Evolutionary conservation across 1,140 invertebrate species (phyloP).

Genomic region (Drosophila saltans): DNA sequence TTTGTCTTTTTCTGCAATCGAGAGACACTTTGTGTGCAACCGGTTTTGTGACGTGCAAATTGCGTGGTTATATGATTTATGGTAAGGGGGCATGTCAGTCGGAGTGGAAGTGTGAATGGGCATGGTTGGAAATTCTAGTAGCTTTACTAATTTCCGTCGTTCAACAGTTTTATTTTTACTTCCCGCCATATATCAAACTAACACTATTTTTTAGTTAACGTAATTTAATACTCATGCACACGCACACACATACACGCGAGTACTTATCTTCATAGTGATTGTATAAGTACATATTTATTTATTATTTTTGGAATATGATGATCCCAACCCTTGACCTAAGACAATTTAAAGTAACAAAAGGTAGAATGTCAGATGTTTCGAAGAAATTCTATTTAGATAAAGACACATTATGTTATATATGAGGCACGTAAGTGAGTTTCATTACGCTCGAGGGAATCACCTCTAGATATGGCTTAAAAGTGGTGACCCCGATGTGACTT

Average conservation of each 20-base stretch:
- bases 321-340: background rate
- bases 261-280: background rate
- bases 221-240: background rate
- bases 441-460: too few relatives aligned
- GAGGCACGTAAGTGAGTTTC: too few relatives aligned
- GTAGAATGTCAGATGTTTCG: background rate
- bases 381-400: background rate
- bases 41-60: conserved; percentile 31
- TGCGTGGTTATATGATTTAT: background rate
- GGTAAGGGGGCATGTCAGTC: background rate
- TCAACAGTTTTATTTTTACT: conserved; percentile 6
- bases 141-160: conserved; percentile 5
- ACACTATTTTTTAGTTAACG: background rate
- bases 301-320: background rate
- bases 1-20: conserved; percentile 45
- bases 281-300: background rate
- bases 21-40: conserved; percentile 51
- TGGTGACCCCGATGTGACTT: background rate
- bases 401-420: background rate
- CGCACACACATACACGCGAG: background rate
- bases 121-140: background rate
- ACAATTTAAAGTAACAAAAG: background rate
- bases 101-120: background rate
- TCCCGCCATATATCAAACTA: background rate
- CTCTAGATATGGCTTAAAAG: background rate